Percentiles rank a stretch among this genome's conserved stretches.
Evolutionary conservation across 2,113 vertebrate species (phyloP).

Genomic region (Spea bombifrons): DNA sequence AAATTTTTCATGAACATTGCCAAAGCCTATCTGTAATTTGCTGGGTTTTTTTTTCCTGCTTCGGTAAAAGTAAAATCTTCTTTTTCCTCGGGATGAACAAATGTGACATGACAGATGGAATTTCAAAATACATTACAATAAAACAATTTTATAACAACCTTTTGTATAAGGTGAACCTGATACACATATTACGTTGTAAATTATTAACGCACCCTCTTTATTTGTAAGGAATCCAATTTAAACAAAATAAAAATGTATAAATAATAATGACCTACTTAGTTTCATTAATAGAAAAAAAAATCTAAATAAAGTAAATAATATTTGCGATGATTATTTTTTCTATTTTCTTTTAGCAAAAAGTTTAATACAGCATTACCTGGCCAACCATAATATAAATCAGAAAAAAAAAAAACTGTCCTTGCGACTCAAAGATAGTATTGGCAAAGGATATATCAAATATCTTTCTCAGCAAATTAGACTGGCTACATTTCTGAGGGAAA

Average conservation of each 20-base stretch:
- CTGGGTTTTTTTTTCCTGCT: conserved; percentile 18
- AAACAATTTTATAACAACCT: conserved; percentile 34
- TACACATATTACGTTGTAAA: conserved; percentile 38
- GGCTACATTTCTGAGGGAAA: not conserved
- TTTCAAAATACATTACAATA: conserved; percentile 41
- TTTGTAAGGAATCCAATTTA: conserved; percentile 28
- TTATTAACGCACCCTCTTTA: conserved; percentile 28
- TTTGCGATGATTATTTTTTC: too few species aligned
- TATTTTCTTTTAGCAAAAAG: too few species aligned
- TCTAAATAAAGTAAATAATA: not conserved
- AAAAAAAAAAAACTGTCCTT: not conserved
- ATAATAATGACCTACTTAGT: conserved; percentile 43
- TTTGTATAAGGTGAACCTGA: conserved; percentile 39
- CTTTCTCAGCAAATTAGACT: not conserved
- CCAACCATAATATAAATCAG: too few species aligned
- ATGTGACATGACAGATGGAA: conserved; percentile 37
- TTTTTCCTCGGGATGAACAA: conserved; percentile 36
- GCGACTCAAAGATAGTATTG: not conserved
- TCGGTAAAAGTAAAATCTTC: not conserved
- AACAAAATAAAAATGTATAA: conserved; percentile 34
- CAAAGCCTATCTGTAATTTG: conserved; percentile 29
- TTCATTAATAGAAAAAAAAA: conserved; percentile 31
- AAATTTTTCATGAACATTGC: conserved; percentile 44
- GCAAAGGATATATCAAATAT: not conserved
- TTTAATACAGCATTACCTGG: too few species aligned